These are phyloP conservation scores for Drosophila sp. DNA, from an alignment of 1,140 invertebrate genomes.

Conservation along the genomic window DNA sequence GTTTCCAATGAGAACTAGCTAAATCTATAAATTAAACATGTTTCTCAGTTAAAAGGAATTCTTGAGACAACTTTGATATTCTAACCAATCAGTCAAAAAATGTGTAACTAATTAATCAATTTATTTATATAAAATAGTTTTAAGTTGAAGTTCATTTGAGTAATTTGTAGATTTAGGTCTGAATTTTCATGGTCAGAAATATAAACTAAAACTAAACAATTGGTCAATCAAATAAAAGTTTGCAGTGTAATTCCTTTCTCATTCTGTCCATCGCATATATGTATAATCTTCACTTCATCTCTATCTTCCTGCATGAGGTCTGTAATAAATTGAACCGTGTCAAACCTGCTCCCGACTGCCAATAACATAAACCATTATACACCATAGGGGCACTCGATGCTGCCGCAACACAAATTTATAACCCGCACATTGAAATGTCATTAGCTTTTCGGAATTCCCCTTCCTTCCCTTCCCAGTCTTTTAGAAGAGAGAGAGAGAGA, in stretches of 20 bases:
- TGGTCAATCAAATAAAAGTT: not conserved
- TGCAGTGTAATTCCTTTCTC: not conserved
- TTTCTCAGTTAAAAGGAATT: too few relatives aligned
- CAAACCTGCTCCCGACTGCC: slow-evolving; percentile 3
- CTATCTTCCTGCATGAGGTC: not conserved
- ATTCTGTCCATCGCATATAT: not conserved
- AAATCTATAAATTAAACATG: too few relatives aligned
- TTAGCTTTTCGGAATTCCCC: slow-evolving; percentile 33
- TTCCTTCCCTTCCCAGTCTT: not conserved
- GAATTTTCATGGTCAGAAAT: not conserved
- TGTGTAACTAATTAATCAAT: too few relatives aligned
- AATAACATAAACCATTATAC: slow-evolving; percentile 25
- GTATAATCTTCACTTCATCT: not conserved
- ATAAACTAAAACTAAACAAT: not conserved
- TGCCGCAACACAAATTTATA: slow-evolving; percentile 48
- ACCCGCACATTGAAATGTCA: slow-evolving; percentile 54
- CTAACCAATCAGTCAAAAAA: too few relatives aligned
- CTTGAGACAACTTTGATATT: too few relatives aligned
- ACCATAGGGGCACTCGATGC: slow-evolving; percentile 16
- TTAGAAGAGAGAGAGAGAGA: too few relatives aligned
- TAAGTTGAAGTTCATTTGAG: too few relatives aligned
- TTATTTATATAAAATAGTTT: too few relatives aligned
- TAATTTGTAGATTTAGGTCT: too few relatives aligned
- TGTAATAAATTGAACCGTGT: slow-evolving; percentile 15
- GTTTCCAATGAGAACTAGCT: too few relatives aligned